Percentiles rank a stretch among this genome's conserved stretches.
Conservation (phyloP, 2,888 invertebrate genomes). For the Chalcis sispes region DNA sequence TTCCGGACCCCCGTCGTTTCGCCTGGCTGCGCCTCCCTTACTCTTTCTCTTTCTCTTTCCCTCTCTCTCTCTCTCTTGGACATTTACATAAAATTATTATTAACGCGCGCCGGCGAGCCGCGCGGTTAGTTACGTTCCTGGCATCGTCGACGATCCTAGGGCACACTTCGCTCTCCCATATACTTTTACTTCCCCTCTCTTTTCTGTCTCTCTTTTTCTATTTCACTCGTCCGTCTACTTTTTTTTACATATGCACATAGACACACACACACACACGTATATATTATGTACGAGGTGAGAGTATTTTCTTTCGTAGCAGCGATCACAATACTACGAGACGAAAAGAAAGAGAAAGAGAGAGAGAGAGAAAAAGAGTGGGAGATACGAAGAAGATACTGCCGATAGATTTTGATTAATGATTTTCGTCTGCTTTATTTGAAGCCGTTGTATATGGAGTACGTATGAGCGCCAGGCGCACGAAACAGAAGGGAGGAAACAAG, state of each 20-base stretch:
- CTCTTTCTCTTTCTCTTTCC: too few relatives aligned
- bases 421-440: constrained; percentile 48
- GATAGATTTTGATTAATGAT: constrained; percentile 66
- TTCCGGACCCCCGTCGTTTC: constrained; percentile 55
- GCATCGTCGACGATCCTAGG: constrained; percentile 53
- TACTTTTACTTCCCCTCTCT: neutral
- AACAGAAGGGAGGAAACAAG: constrained; percentile 55
- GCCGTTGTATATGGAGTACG: constrained; percentile 9
- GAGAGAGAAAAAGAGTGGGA: constrained; percentile 46
- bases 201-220: neutral
- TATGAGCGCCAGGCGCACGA: constrained; percentile 40
- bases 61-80: constrained; percentile 52
- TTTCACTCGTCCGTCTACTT: neutral
- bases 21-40: constrained; percentile 38
- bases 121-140: constrained; percentile 63
- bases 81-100: constrained; percentile 73
- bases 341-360: constrained; percentile 43
- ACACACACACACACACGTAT: too few relatives aligned
- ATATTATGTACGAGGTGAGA: constrained; percentile 42
- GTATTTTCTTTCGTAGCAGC: constrained; percentile 27
- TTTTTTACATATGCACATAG: constrained; percentile 14
- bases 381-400: constrained; percentile 62
- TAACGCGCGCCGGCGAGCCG: constrained; percentile 60
- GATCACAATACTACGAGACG: constrained; percentile 43
- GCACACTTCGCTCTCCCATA: neutral